Percentiles rank a stretch among this genome's conserved stretches.
phyloP scores from a whole-genome alignment of 2,113 vertebrate genomes.

The Bucco capensis region DNA sequence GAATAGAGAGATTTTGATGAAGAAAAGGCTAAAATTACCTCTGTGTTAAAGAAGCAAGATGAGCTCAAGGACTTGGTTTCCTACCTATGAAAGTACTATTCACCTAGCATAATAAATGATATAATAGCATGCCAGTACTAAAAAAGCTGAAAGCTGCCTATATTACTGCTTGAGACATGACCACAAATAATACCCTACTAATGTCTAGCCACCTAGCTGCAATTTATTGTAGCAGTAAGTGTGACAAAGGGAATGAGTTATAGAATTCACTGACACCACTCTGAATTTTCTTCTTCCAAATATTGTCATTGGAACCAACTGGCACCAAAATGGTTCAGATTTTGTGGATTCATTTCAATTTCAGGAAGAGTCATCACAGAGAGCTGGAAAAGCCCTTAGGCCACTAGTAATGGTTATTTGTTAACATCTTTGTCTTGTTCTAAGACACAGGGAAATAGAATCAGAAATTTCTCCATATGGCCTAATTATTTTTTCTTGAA shows the following conservation, averaged over 20 bases:
- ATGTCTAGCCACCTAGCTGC: not conserved
- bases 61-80: not conserved
- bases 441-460: not conserved
- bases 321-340: not conserved
- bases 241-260: not conserved
- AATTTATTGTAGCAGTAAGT: not conserved
- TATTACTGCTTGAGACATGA: not conserved
- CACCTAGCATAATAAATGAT: not conserved
- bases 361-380: not conserved
- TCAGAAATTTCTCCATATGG: not conserved
- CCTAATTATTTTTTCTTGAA: not conserved
- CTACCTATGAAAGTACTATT: not conserved
- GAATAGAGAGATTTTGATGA: not conserved
- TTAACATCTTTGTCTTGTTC: not conserved
- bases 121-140: not conserved
- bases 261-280: not conserved
- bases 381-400: not conserved
- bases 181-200: not conserved
- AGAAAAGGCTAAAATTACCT: not conserved
- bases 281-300: not conserved
- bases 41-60: not conserved
- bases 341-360: not conserved
- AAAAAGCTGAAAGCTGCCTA: not conserved
- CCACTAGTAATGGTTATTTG: not conserved
- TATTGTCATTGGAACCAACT: not conserved